Base-by-base conservation (phyloP, 2,888 invertebrate genomes). In the Stenodera caucasica region DNA sequence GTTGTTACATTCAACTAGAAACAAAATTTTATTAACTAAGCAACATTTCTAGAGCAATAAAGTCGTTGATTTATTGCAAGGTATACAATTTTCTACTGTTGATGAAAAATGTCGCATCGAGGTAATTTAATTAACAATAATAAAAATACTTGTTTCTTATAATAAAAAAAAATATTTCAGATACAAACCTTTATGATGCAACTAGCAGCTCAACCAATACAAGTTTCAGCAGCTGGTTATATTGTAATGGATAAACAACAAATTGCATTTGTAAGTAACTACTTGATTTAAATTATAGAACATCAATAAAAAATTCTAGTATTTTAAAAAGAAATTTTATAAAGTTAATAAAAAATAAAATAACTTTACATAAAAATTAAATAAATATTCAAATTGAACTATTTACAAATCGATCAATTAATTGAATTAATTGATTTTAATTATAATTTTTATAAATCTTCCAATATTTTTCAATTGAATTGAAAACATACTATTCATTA, bases 141-240 rank as follows among this genome's bases (percentile, higher is more conserved):
- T n/a, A 53, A 57, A 18, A 15, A 54, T 49, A 12, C 23, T 30
- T 21, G 23, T 30, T 49, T 55, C 40, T 30, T 18, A 14, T 4
- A 12, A 40, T 51, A 26, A 37, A 21, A 56, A 15, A 57, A 21
- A 59, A 56, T 63, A 55, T 70, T 68, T 6, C 55, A 75, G 75
- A 72, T 75, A 40, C 70, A 73, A 60, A 61, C 72, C 40, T 70
- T 75, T 54, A 58, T 73, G 40, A 67, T 67, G 7, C 73, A 75
- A 57, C 57, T 75, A 57, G 63, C 66, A 45, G 67, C 65, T 1
- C 62, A 68, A 8, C 73, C 73, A 7, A 62, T 73, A 26, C 67
- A 71, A 40, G 67, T 75, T 18, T 72, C 72, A 12, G 75, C 75
- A 14, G 72, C 71, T 23, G 75, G 75, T 18, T 75, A 68, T 55